phyloP scores from a whole-genome alignment of 2,888 invertebrate genomes.

The Oeneis ivallda region DNA sequence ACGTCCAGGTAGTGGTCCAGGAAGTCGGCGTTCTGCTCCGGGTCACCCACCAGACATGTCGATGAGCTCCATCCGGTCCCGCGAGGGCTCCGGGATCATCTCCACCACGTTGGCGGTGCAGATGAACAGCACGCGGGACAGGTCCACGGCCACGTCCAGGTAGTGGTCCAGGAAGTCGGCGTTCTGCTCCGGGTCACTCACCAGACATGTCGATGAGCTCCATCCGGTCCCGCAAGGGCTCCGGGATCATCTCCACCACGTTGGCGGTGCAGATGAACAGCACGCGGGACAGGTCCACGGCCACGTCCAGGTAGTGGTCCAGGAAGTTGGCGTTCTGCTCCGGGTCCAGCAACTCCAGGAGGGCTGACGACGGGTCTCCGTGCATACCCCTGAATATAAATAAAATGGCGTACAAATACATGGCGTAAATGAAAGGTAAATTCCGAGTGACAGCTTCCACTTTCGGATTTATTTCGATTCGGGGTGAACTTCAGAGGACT shows the following conservation, averaged over 20 bases:
- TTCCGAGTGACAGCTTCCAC: too few relatives aligned
- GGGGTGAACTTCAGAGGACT: too few relatives aligned
- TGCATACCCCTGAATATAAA: constrained; percentile 88
- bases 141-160: too few relatives aligned
- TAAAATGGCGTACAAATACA: too few relatives aligned
- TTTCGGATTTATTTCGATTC: too few relatives aligned
- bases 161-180: too few relatives aligned
- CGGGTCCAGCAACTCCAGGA: constrained; percentile 97
- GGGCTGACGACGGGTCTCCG: constrained; percentile 98
- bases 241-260: constrained; percentile 96
- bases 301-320: constrained; percentile 98
- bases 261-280: constrained; percentile 99
- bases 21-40: constrained; percentile 99
- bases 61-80: constrained; percentile 99
- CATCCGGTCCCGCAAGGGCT: constrained; percentile 98
- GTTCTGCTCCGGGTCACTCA: constrained; percentile 95
- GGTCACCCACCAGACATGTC: constrained; percentile 94
- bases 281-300: constrained; percentile 97
- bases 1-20: too few relatives aligned
- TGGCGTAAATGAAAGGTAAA: too few relatives aligned
- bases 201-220: constrained; percentile 99
- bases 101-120: constrained; percentile 98
- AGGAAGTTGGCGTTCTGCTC: constrained; percentile 99
- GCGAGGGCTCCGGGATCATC: constrained; percentile 97
- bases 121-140: constrained; percentile 98